Conservation (phyloP, 2,113 vertebrate genomes). For the Ivindomyrus marchei region DNA sequence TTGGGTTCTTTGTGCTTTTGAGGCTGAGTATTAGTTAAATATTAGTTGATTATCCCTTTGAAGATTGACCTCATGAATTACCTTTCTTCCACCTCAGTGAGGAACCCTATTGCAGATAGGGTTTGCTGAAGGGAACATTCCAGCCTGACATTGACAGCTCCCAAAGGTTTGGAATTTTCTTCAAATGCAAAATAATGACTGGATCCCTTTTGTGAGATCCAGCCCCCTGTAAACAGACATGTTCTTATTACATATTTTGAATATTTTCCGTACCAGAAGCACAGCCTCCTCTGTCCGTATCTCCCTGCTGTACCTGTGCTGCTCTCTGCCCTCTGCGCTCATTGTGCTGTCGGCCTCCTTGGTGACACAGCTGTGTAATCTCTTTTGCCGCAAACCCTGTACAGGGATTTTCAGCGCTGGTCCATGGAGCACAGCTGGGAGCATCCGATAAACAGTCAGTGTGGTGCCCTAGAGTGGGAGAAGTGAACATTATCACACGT, state of each 20-base stretch:
- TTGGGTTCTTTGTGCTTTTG: not conserved
- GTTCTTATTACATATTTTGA: not conserved
- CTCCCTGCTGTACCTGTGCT: not conserved
- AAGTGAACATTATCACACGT: slow-evolving; percentile 44
- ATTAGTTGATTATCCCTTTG: not conserved
- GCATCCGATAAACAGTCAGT: slow-evolving; percentile 61
- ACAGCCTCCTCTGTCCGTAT: not conserved
- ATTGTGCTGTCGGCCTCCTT: not conserved
- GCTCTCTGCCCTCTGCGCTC: not conserved
- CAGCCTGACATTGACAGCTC: not conserved
- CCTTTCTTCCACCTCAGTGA: not conserved
- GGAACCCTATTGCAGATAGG: not conserved
- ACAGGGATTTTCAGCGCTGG: slow-evolving; percentile 25
- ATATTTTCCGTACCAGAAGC: not conserved
- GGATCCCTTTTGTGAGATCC: not conserved
- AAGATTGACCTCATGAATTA: not conserved
- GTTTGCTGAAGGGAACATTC: not conserved
- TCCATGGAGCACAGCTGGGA: slow-evolving; percentile 60
- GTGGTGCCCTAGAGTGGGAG: slow-evolving; percentile 38
- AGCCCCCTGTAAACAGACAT: not conserved
- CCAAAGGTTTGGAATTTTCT: not conserved
- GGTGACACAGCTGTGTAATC: slow-evolving; percentile 25
- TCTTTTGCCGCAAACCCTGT: slow-evolving; percentile 16
- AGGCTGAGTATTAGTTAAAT: not conserved
- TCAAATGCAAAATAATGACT: not conserved